Base-by-base conservation (phyloP, 2,113 vertebrate genomes). In the Amphiprion ocellaris region DNA sequence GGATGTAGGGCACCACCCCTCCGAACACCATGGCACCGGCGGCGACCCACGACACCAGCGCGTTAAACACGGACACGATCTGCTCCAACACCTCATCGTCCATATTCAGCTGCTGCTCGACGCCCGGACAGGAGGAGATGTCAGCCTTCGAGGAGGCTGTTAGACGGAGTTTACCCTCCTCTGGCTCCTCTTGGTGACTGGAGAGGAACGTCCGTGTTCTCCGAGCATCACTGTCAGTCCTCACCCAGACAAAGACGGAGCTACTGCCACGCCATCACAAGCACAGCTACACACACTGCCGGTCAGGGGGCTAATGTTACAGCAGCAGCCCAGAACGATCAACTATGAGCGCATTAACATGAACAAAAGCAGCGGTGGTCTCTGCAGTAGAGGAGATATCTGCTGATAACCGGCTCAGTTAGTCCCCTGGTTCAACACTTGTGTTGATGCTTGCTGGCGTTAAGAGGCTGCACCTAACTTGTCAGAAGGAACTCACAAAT, bases 21-120 rank as follows among this genome's bases (percentile, higher is more conserved):
- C 98, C 97, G 74, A 99, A 99, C 61, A 99, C 94, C 95, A 99
- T 98, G 80, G 97, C 97, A 63, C 95, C 95, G 0, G 97, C 96
- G 0, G 97, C 97, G 0, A 95, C 90, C 98, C 97, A 98, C 1
- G 95, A 90, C 44, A 96, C 95, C 86, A 97, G 90, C 73, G 77
- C 86, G 12, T 94, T 95, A 49, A 96, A 11, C 1, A 95, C 93
- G n/a, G 80, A 88, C 83, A 96, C 70, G 1, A 97, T 81, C 96
- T 96, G 96, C 15, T 94, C 93, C 72, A 95, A 70, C 53, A 95
- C 86, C n/a, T 94, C 94, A 10, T 93, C 94, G 55, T 97, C 97
- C 97, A 98, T 99, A 41, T 37, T 90, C 56, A 26, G 49, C 12
- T 15, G 62, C 44, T 16, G 71, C 52, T 53, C 54, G 10, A 28